Evolutionary conservation across 2,113 vertebrate species (phyloP).

Genomic region (Phaetusa simplex): DNA sequence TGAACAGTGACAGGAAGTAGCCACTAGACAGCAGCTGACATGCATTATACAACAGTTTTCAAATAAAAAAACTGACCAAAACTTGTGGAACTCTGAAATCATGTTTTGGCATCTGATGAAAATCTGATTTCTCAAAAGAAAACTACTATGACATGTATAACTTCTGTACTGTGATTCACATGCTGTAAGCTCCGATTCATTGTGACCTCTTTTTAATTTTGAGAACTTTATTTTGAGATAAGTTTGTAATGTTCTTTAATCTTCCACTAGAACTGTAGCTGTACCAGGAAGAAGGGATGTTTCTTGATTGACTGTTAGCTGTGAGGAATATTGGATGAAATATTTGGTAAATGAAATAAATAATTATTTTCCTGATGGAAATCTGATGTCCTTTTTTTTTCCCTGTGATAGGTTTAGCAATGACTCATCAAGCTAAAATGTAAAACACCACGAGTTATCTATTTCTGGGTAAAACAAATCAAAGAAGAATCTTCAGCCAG

Average conservation of each 20-base stretch:
- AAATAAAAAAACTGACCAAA: background rate
- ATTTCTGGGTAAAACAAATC: background rate
- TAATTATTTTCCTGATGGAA: background rate
- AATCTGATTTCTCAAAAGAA: background rate
- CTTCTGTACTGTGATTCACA: background rate
- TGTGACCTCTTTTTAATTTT: background rate
- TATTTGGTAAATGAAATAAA: background rate
- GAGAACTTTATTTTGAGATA: background rate
- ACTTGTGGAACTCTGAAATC: background rate
- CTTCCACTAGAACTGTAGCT: background rate
- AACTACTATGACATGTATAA: background rate
- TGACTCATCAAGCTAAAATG: conserved; percentile 18
- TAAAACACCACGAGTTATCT: background rate
- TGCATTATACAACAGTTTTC: background rate
- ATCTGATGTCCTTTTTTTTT: background rate
- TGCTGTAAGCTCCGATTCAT: background rate
- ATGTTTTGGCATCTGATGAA: background rate
- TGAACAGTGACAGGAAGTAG: background rate
- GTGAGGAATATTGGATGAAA: background rate
- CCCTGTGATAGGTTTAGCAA: background rate
- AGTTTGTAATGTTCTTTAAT: background rate
- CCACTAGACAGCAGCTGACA: background rate
- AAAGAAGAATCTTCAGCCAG: background rate
- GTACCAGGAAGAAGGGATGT: background rate
- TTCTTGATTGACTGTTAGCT: background rate